Conservation (phyloP, 2,888 invertebrate species). For the Stenchaetothrips biformis region DNA sequence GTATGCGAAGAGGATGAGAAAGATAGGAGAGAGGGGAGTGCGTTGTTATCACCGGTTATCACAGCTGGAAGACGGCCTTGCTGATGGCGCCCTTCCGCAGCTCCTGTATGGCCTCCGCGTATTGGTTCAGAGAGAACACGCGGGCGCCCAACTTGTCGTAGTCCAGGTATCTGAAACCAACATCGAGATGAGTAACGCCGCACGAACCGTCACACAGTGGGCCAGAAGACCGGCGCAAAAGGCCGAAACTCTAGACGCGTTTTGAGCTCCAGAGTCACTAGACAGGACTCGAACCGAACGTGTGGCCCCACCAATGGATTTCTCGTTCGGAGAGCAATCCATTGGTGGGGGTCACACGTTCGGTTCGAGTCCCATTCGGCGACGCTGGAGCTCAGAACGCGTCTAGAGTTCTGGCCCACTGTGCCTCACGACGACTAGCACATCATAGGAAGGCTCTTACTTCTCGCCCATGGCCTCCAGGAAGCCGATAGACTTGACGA, state of each 20-base stretch:
- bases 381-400: too few relatives aligned
- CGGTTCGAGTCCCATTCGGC: too few relatives aligned
- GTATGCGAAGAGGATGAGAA: neutral
- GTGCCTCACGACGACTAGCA: neutral
- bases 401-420: too few relatives aligned
- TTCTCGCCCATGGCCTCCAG: slow-evolving; percentile 59
- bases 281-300: too few relatives aligned
- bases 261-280: neutral
- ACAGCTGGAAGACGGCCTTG: slow-evolving; percentile 31
- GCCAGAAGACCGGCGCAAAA: too few relatives aligned
- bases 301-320: too few relatives aligned
- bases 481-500: slow-evolving; percentile 59
- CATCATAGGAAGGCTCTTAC: slow-evolving; percentile 41
- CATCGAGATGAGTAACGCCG: too few relatives aligned
- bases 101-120: slow-evolving; percentile 33
- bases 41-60: too few relatives aligned
- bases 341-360: too few relatives aligned
- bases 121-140: slow-evolving; percentile 34
- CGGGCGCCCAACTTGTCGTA: slow-evolving; percentile 36
- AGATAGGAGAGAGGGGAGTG: neutral
- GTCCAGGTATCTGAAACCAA: slow-evolving; percentile 35
- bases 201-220: too few relatives aligned
- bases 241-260: slow-evolving; percentile 35
- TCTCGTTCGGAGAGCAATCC: too few relatives aligned
- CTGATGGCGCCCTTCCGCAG: slow-evolving; percentile 30